Conservation (phyloP, 2,113 vertebrate species). For the Gila orcuttii region DNA sequence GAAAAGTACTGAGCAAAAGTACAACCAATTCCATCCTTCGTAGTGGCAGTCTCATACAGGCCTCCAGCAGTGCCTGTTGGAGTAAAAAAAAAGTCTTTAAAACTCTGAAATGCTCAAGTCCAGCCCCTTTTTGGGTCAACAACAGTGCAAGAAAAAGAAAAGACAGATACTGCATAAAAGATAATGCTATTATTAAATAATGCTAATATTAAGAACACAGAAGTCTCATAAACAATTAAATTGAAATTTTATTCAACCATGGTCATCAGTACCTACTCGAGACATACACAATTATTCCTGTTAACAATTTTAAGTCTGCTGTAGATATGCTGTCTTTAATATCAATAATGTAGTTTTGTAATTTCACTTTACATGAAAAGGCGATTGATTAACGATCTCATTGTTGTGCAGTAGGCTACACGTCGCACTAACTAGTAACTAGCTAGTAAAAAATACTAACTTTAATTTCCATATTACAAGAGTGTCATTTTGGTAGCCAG, state of each 20-base stretch:
- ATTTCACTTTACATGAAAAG: not conserved
- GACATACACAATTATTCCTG: not conserved
- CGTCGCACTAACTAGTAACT: too few relatives aligned
- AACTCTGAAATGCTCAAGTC: not conserved
- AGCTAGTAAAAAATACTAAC: not conserved
- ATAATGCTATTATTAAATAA: not conserved
- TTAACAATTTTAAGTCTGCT: not conserved
- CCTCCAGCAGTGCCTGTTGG: conserved; percentile 31
- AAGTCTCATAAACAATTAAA: not conserved
- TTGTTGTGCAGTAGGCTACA: not conserved
- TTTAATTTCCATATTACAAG: not conserved
- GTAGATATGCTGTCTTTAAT: not conserved
- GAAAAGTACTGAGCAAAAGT: not conserved
- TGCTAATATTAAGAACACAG: not conserved
- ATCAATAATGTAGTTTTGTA: not conserved
- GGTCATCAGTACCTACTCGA: not conserved
- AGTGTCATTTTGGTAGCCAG: not conserved
- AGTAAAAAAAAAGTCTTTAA: conserved; percentile 9
- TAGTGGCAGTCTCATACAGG: not conserved
- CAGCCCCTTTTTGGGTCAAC: not conserved
- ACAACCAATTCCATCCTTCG: conserved; percentile 41
- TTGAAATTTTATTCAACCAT: not conserved
- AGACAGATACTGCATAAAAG: not conserved
- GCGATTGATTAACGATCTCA: not conserved
- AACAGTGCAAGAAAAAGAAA: not conserved